Percentiles rank a stretch among this genome's conserved stretches.
These are phyloP conservation scores for Acestrorhynchus altus DNA, from an alignment of 2,797 vertebrate species.

Conservation along the genomic window DNA sequence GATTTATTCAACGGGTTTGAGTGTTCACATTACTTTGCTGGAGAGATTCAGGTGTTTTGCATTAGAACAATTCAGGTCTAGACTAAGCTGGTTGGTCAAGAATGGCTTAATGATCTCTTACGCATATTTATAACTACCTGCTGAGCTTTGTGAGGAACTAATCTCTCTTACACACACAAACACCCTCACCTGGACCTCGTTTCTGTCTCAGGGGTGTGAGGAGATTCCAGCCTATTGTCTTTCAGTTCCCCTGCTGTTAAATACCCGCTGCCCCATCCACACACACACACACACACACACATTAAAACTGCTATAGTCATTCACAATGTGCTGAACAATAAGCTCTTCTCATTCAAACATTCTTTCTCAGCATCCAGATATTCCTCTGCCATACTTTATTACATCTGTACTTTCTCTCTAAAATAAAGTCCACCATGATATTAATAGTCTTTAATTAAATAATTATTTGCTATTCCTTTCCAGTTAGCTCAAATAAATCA, in stretches of 20 bases:
- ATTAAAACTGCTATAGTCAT: constrained; percentile 22
- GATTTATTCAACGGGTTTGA: neutral
- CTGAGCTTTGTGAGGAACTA: constrained; percentile 46
- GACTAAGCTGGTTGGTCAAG: constrained; percentile 27
- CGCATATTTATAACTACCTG: constrained; percentile 50
- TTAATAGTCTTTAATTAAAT: too few relatives aligned
- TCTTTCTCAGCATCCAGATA: neutral
- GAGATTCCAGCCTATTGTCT: constrained; percentile 53
- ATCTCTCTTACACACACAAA: constrained; percentile 40
- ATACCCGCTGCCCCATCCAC: constrained; percentile 6
- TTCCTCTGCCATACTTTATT: too few relatives aligned
- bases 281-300: constrained; percentile 23
- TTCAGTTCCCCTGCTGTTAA: constrained; percentile 46
- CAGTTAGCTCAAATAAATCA: too few relatives aligned
- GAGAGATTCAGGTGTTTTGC: constrained; percentile 24
- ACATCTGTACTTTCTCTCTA: too few relatives aligned
- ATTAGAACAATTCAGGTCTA: constrained; percentile 39
- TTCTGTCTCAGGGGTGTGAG: constrained; percentile 46
- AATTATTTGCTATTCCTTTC: too few relatives aligned
- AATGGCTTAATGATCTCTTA: constrained; percentile 39
- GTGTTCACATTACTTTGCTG: neutral
- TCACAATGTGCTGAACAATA: neutral
- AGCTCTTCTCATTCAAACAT: too few relatives aligned
- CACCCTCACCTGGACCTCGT: constrained; percentile 51
- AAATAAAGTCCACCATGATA: too few relatives aligned